Evolutionary conservation across 2,888 invertebrate genomes (phyloP), one percentile per base, ranked within the genome.

Genomic region (Spodoptera picta): DNA sequence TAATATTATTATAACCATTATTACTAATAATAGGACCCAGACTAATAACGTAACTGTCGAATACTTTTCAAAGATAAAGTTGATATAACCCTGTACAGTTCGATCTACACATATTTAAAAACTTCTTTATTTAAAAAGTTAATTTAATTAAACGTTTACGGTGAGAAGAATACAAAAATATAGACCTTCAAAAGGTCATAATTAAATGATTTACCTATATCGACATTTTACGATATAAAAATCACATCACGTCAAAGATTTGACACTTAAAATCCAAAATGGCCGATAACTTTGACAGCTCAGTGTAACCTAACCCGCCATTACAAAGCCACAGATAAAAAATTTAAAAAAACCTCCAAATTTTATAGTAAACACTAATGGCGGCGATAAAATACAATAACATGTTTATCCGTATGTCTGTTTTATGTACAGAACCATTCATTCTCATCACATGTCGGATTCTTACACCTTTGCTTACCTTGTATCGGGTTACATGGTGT

Each of bases 331-430:
- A 48, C 50, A 59, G 59, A 59, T 11, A 65, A 11, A 10, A 43
- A 47, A 57, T 14, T 31, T 50, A 47, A 31, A 60, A 64, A 63
- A 61, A 56, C 10, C 36, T 64, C 41, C 65, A 52, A 66, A 56
- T 59, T 73, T 68, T 64, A 75, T 72, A 51, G 65, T 69, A 59
- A 69, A 67, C 54, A 42, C 69, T 69, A 76, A 82, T 69, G 52
- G 36, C 4, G 12, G 14, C 61, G 61, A 73, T 82, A 82, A 82
- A 84, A 79, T 79, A 75, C 66, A 59, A 31, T 59, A 82, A 84
- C 84, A 80, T 61, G 80, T 84, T 80, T 80, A 81, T 83, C 77
- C 77, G 51, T 75, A 10, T 61, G 79, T 70, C 73, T 52, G 53
- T 77, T 60, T 49, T 70, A 74, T 52, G 68, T 77, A 65, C 50